Conservation (phyloP, 2,113 vertebrate genomes). For the Dolichotis patagonum region DNA sequence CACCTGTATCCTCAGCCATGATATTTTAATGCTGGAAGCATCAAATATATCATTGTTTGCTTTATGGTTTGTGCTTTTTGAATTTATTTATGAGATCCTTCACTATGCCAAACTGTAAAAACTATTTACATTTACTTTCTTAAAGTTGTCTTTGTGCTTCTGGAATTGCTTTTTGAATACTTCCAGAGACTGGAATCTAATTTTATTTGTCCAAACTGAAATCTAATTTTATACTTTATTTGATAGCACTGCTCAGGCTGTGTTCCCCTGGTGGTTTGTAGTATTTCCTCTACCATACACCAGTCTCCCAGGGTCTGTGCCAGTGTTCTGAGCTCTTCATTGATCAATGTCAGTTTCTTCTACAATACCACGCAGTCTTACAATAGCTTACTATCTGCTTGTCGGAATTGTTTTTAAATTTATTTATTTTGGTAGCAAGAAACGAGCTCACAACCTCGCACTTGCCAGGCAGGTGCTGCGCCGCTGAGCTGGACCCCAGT, state of each 20-base stretch:
- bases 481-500: no score
- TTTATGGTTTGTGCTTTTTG: background rate
- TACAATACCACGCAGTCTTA: background rate
- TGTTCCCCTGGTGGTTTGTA: background rate
- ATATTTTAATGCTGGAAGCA: background rate
- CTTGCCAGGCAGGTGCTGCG: no score
- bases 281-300: background rate
- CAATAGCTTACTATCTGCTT: background rate
- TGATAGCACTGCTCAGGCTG: background rate
- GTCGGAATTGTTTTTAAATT: no score
- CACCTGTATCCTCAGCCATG: background rate
- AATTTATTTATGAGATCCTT: background rate
- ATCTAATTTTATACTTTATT: background rate
- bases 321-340: background rate
- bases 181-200: background rate
- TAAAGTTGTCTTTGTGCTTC: background rate
- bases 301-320: background rate
- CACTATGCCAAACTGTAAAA: background rate
- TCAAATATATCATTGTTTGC: background rate
- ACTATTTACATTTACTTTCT: constrained; percentile 4
- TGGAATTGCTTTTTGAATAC: background rate
- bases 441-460: no score
- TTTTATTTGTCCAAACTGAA: constrained; percentile 5
- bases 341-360: background rate
- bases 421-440: no score